Base-by-base conservation (phyloP, 2,888 invertebrate species). In the Eulithis prunata region DNA sequence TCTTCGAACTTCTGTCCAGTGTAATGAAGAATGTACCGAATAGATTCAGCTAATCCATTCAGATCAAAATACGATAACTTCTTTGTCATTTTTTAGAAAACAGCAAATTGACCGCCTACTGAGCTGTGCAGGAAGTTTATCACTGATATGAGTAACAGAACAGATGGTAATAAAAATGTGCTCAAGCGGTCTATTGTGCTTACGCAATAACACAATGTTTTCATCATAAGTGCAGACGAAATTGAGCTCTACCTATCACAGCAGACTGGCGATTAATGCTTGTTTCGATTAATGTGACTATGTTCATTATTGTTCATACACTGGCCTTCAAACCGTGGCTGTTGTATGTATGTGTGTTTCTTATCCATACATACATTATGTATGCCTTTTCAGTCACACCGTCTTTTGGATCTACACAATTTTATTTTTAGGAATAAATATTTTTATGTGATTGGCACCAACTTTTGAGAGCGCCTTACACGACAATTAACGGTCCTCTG, bases 1-100 rank as follows among this genome's bases (percentile, higher is more conserved):
- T 90, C 89, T 69, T 88, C 84, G 60, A 89, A 89, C 71, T 88
- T 85, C 45, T 89, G 84, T 13, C 86, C 87, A 2, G 84, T 88
- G 62, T 89, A 89, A 71, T 88, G 81, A 36, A 91, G 72, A 59
- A 91, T 83, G 56, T 89, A 90, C 59, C 89, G 81, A 43, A 90
- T 83, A 1, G 85, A 70, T 71, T 90, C 90, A 2, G 72, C 88
- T 1, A 88, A 59, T 47, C 86, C 89, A 63, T 87, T 85, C 1
- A 86, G 5, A 61, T 87, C 73, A 52, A 87, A 87, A 73, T 87
- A 86, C 58, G 82, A 79, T 5, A 88, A 66, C 73, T 82, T 81
- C 68, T 79, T 83, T 2, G 83, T 69, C 85, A 86, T 86, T 58
- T 56, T 61, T 43, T 13, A 45, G 8, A 41, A 10, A 41, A 49